Evolutionary conservation across 2,888 invertebrate species (phyloP).

Genomic region (Tortricodes alternella): DNA sequence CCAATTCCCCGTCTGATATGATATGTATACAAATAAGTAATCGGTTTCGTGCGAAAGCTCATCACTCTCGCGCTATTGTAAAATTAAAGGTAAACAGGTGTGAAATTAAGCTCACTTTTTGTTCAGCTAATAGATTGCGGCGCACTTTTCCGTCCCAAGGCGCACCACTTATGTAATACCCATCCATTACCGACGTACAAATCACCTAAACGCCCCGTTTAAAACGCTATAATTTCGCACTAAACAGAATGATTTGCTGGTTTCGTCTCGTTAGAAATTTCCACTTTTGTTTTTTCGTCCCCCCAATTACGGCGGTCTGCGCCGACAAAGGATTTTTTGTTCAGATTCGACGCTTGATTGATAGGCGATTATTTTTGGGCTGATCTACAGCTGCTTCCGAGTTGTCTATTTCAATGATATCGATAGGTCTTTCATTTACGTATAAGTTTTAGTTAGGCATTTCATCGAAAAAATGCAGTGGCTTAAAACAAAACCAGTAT

Average conservation of each 20-base stretch:
- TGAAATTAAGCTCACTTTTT: constrained; percentile 80
- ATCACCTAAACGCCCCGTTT: constrained; percentile 75
- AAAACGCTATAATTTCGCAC: constrained; percentile 80
- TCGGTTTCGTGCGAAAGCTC: constrained; percentile 59
- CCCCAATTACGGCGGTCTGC: constrained; percentile 67
- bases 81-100: constrained; percentile 80
- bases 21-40: constrained; percentile 42
- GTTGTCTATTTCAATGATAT: constrained; percentile 60
- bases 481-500: not conserved
- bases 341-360: constrained; percentile 65
- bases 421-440: constrained; percentile 38
- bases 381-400: constrained; percentile 72
- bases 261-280: constrained; percentile 78
- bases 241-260: constrained; percentile 77
- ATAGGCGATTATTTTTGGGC: constrained; percentile 76
- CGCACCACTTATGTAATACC: constrained; percentile 69
- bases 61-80: constrained; percentile 68
- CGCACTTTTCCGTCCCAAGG: constrained; percentile 64
- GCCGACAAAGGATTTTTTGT: constrained; percentile 70
- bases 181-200: constrained; percentile 66
- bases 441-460: constrained; percentile 10
- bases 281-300: constrained; percentile 76
- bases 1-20: constrained; percentile 27
- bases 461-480: not conserved
- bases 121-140: constrained; percentile 72